A percentile compares a stretch with the other conserved stretches of the same genome.
phyloP scores from a whole-genome alignment of 1,140 invertebrate genomes.

The Papilio xuthus region DNA sequence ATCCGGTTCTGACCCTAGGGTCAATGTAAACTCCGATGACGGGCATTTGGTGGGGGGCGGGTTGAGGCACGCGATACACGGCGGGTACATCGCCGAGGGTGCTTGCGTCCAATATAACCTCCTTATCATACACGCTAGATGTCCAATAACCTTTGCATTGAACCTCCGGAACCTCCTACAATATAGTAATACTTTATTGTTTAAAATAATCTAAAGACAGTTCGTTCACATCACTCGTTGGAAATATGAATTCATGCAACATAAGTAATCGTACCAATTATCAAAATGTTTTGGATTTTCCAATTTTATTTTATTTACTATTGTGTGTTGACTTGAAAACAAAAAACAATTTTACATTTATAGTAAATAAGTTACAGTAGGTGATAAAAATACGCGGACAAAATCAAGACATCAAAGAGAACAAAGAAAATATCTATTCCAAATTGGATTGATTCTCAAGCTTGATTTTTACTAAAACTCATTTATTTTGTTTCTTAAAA shows the following conservation, averaged over 20 bases:
- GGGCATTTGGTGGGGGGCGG: conserved; percentile 85
- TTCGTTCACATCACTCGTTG: not conserved
- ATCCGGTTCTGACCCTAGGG: conserved; percentile 86
- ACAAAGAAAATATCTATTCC: not conserved
- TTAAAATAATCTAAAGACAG: not conserved
- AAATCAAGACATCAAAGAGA: too few relatives aligned
- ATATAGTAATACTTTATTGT: conserved; percentile 17
- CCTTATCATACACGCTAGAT: conserved; percentile 57
- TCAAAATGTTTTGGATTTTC: too few relatives aligned
- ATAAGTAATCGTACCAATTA: not conserved
- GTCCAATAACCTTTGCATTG: conserved; percentile 60
- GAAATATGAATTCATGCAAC: too few relatives aligned
- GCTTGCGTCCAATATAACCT: conserved; percentile 81
- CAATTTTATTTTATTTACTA: too few relatives aligned
- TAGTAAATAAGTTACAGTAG: too few relatives aligned
- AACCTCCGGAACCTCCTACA: conserved; percentile 66
- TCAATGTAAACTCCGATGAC: conserved; percentile 89
- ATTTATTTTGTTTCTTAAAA: not conserved
- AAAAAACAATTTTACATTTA: too few relatives aligned
- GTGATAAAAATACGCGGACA: too few relatives aligned
- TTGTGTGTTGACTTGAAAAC: too few relatives aligned
- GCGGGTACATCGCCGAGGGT: conserved; percentile 84
- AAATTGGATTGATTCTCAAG: too few relatives aligned
- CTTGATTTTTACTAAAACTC: not conserved
- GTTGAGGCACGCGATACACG: conserved; percentile 83